Conservation (phyloP, 2,113 vertebrate genomes). For the Oceanodroma tethys region DNA sequence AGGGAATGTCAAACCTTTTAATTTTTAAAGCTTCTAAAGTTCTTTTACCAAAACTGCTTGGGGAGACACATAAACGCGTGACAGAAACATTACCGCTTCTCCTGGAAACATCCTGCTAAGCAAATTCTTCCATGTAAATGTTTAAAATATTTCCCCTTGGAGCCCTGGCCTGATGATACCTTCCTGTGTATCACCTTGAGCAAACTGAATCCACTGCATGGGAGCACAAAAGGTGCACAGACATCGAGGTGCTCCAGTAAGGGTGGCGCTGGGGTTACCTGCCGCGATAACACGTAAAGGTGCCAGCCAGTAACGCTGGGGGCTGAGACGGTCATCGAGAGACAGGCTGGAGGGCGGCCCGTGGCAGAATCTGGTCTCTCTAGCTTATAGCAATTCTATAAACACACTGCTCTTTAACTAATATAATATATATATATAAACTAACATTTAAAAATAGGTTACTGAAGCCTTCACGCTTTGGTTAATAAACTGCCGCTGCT, state of each 20-base stretch:
- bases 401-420: neutral
- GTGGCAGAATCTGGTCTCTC: accelerated
- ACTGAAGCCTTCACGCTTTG: neutral
- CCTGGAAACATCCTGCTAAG: neutral
- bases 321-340: neutral
- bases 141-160: neutral
- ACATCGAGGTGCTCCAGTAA: neutral
- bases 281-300: accelerated
- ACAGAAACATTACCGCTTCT: neutral
- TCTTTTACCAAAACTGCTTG: neutral
- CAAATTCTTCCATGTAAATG: neutral
- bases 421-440: neutral
- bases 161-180: neutral
- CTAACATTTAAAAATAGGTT: neutral
- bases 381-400: neutral
- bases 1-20: neutral
- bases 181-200: neutral
- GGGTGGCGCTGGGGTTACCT: accelerated
- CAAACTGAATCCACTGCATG: accelerated
- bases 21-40: neutral
- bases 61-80: accelerated
- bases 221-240: neutral
- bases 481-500: neutral
- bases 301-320: neutral
- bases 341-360: neutral